Evolutionary conservation across 2,113 vertebrate genomes (phyloP).

Genomic region (Callopanchax toddi): DNA sequence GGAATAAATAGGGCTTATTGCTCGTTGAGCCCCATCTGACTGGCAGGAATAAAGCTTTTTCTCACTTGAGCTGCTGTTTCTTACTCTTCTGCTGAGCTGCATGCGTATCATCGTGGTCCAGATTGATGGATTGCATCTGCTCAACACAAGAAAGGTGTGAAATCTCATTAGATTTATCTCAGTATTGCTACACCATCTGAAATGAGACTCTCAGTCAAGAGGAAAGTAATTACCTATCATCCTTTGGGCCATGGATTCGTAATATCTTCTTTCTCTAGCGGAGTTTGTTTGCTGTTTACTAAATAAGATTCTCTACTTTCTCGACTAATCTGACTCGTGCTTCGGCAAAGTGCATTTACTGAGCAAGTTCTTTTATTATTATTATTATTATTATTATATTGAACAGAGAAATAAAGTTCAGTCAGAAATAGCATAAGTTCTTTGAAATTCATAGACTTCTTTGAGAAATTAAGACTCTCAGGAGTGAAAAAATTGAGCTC

Average conservation of each 20-base stretch:
- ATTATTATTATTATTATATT: background rate
- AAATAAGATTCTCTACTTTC: slow-evolving; percentile 49
- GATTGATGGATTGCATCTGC: slow-evolving; percentile 79
- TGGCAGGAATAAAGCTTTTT: slow-evolving; percentile 48
- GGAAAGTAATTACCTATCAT: slow-evolving; percentile 78
- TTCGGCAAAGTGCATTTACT: slow-evolving; percentile 34
- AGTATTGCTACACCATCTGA: slow-evolving; percentile 70
- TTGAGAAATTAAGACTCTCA: slow-evolving; percentile 22
- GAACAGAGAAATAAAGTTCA: slow-evolving; percentile 4
- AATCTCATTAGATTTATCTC: slow-evolving; percentile 82
- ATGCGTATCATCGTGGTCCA: slow-evolving; percentile 42
- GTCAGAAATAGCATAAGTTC: slow-evolving; percentile 6
- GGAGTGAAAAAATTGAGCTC: slow-evolving; percentile 25
- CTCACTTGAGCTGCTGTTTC: slow-evolving; percentile 59
- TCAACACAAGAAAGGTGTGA: slow-evolving; percentile 71
- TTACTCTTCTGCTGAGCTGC: slow-evolving; percentile 34
- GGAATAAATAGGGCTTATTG: slow-evolving; percentile 21
- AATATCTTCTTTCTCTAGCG: slow-evolving; percentile 60
- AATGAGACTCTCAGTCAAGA: slow-evolving; percentile 75
- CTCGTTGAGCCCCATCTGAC: slow-evolving; percentile 31
- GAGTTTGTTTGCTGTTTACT: slow-evolving; percentile 68
- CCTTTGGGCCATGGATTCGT: slow-evolving; percentile 64
- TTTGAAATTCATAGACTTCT: slow-evolving; percentile 17
- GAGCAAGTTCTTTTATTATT: slow-evolving; percentile 5
- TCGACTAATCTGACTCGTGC: slow-evolving; percentile 46